A percentile compares a stretch with the other conserved stretches of the same genome.
phyloP scores from a whole-genome alignment of 2,113 vertebrate genomes.

The Oryzias woworae region DNA sequence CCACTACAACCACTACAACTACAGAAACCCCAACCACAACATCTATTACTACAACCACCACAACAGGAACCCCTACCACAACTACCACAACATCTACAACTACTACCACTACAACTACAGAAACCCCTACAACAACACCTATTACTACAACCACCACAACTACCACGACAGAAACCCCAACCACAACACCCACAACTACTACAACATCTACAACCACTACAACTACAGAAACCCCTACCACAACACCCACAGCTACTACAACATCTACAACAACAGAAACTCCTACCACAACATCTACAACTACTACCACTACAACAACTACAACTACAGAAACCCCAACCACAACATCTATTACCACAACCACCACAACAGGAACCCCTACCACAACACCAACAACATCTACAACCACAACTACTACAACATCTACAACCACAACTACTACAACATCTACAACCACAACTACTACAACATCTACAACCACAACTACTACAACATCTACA shows the following conservation, averaged over 20 bases:
- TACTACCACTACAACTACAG: background rate
- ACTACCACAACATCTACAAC: background rate
- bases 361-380: background rate
- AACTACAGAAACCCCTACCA: background rate
- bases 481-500: background rate
- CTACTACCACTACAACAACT: background rate
- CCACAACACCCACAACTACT: background rate
- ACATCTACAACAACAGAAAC: background rate
- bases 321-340: background rate
- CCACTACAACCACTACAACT: background rate
- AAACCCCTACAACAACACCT: background rate
- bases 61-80: background rate
- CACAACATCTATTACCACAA: too few relatives aligned
- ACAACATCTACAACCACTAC: background rate
- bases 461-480: background rate
- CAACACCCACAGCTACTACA: background rate
- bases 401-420: background rate
- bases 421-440: background rate
- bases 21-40: background rate
- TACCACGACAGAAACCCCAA: background rate
- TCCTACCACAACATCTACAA: background rate
- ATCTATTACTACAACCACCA: background rate
- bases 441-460: background rate
- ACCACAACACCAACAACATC: background rate
- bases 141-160: background rate